phyloP scores from a whole-genome alignment of 2,797 vertebrate species.

The Galaxias olidus region DNA sequence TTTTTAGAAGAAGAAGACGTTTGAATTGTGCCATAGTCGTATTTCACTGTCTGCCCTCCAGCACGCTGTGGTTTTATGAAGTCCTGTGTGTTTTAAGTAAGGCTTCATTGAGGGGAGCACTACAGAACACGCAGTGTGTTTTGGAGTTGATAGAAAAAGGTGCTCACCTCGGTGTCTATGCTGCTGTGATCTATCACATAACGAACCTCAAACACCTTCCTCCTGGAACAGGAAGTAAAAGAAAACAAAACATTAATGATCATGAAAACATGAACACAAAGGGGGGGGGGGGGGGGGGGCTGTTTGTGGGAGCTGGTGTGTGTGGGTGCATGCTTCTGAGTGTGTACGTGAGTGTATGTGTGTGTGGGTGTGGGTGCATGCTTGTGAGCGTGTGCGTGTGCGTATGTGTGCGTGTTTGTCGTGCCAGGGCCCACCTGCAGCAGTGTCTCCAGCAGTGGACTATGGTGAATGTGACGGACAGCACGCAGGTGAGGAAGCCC shows the following conservation, averaged over 20 bases:
- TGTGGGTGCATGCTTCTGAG: background rate
- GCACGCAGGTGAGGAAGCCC: constrained; percentile 22
- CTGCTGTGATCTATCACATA: constrained; percentile 9
- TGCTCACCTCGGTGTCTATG: constrained; percentile 38
- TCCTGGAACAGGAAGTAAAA: constrained; percentile 27
- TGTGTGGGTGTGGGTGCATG: constrained; percentile 6
- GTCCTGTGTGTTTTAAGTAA: no score
- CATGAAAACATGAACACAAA: background rate
- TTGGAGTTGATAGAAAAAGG: background rate
- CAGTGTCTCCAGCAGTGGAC: constrained; percentile 26
- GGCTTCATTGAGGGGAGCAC: background rate
- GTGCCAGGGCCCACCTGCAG: constrained; percentile 24
- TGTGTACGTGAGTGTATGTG: background rate
- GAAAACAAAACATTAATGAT: background rate
- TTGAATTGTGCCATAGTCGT: no score
- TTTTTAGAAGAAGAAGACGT: no score
- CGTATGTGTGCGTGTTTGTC: background rate
- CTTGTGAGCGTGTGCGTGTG: background rate
- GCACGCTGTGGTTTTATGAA: no score
- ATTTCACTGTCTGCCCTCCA: no score
- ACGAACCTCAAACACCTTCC: constrained; percentile 35
- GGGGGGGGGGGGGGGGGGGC: background rate
- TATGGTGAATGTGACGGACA: constrained; percentile 11
- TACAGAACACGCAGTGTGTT: no score
- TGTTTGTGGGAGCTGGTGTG: no score